Base-by-base conservation (phyloP, 92 coral and sea anemone genomes). In the Phymanthus crucifer region DNA sequence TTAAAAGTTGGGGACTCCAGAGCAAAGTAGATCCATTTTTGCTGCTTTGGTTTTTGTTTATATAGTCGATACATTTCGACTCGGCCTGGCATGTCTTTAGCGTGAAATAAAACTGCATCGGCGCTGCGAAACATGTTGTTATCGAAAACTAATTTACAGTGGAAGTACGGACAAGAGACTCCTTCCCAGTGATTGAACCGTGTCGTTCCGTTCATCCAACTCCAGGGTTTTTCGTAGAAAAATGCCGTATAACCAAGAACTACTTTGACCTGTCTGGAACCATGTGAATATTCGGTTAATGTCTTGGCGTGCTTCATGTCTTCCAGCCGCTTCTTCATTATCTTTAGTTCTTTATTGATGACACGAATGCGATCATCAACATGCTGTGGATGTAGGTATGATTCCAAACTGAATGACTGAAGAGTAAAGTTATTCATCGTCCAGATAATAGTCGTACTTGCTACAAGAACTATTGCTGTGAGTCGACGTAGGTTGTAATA, bases 11-110 rank as follows among this genome's bases (percentile, higher is more conserved):
- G 89, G 31, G 78, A 73, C 32, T 85, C 89, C 50, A 85, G 48
- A 16, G 83, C 79, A 37, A 85, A 85, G 54, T 79, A 85, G 17
- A 85, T 74, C 89, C 89, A 85, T 23, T 73, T 81, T 47, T 85
- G 89, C 23, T 31, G 21, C 17, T n/a, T 72, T 0, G 82, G 89
- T 38, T 81, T 79, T 66, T 79, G 80, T 67, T 74, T 79, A 1
- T 47, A 29, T 4, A 85, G n/a, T 1, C 89, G 75, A 80, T 72
- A 66, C 89, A 85, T 79, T 52, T 85, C 89, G 7, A 74, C 72
- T 47, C 84, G 40, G 10, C 84, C 80, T 6, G 89, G 89, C 68
- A 85, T 66, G 31, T 85, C 83, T 24, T 73, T 79, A 16, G 89
- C 81, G 45, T 85, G 89, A 48, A 85, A 85, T 24, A 85, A 32